phyloP scores from a whole-genome alignment of 2,888 invertebrate genomes.

The Tetragonula carbonaria region DNA sequence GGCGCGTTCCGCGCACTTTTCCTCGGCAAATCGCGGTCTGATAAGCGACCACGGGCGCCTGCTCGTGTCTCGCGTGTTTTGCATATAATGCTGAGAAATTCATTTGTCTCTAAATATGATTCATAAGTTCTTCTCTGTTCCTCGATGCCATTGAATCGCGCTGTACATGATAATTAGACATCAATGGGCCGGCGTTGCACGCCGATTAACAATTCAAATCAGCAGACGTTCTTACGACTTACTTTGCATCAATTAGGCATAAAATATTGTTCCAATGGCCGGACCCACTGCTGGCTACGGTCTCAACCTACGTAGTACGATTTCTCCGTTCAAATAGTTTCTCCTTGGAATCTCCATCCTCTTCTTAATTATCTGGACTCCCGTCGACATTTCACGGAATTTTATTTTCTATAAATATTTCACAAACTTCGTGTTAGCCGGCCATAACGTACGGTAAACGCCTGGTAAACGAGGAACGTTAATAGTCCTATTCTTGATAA shows the following conservation, averaged over 20 bases:
- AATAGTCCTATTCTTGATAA: background rate
- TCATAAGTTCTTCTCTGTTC: conserved; percentile 34
- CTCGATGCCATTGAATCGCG: conserved; percentile 42
- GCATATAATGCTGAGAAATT: conserved; percentile 65
- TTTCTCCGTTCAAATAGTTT: background rate
- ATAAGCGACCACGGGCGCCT: conserved; percentile 30
- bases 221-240: conserved; percentile 52
- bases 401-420: background rate
- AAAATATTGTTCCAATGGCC: conserved; percentile 54
- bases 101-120: conserved; percentile 60
- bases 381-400: background rate
- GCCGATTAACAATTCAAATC: conserved; percentile 65
- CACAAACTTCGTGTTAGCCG: too few relatives aligned
- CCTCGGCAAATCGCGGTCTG: conserved; percentile 28
- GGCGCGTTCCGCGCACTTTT: conserved; percentile 28
- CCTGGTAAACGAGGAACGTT: background rate
- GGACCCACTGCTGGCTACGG: conserved; percentile 12
- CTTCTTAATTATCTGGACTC: background rate
- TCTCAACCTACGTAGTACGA: conserved; percentile 16
- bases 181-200: conserved; percentile 45
- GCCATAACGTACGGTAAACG: background rate
- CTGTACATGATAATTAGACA: conserved; percentile 59
- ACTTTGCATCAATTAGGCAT: conserved; percentile 63
- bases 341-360: background rate
- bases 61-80: conserved; percentile 20